These are phyloP conservation scores for Mystacides longicornis DNA, from an alignment of 2,888 invertebrate species.

Conservation along the genomic window DNA sequence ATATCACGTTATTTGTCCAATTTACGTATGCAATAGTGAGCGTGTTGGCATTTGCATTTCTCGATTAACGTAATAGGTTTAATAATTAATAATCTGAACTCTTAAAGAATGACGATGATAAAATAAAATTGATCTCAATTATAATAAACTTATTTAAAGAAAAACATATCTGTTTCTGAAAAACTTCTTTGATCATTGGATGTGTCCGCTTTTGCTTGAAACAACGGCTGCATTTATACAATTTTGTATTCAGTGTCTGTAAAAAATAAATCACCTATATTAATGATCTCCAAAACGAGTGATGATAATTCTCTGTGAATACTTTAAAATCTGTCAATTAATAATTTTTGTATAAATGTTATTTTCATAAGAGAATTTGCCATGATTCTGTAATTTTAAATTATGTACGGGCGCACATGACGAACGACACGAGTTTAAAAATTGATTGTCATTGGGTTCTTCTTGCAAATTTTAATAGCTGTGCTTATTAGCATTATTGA, in stretches of 20 bases:
- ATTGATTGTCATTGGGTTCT: background rate
- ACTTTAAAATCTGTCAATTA: slow-evolving; percentile 20
- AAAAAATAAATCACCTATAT: slow-evolving; percentile 14
- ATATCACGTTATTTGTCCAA: too few species aligned
- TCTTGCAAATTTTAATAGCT: background rate
- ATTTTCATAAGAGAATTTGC: slow-evolving; percentile 1
- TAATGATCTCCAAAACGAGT: slow-evolving; percentile 24
- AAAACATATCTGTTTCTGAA: too few species aligned
- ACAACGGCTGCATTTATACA: too few species aligned
- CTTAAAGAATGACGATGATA: too few species aligned
- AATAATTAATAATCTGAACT: too few species aligned
- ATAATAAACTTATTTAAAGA: too few species aligned
- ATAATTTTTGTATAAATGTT: slow-evolving; percentile 7
- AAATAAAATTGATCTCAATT: too few species aligned
- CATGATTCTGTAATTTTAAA: slow-evolving; percentile 1
- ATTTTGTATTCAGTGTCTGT: slow-evolving; percentile 10
- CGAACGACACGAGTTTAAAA: background rate
- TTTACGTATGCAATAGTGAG: too few species aligned
- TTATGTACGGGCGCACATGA: background rate
- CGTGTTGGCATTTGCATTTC: too few species aligned
- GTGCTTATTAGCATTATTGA: slow-evolving; percentile 8
- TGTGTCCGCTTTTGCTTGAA: too few species aligned
- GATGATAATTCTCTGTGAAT: slow-evolving; percentile 16
- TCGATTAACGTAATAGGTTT: too few species aligned
- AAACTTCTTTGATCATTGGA: too few species aligned